These are phyloP conservation scores for Campylomormyrus tamandua DNA, from an alignment of 2,113 vertebrate species.

Conservation along the genomic window DNA sequence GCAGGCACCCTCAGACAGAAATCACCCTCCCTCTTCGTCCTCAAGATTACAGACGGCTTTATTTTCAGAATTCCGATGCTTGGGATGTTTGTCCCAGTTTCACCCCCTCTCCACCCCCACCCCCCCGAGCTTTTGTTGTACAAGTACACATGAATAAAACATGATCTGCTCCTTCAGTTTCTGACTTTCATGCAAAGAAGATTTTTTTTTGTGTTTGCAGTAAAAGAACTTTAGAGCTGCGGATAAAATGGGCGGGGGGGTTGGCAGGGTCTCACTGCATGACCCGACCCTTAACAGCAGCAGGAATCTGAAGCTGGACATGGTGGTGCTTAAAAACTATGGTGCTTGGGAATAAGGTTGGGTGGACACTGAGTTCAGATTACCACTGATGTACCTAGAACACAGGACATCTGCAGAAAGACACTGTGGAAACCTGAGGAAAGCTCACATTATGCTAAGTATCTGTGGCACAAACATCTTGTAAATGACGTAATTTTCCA, in stretches of 20 bases:
- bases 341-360: not conserved
- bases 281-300: not conserved
- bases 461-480: not conserved
- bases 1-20: not conserved
- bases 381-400: not conserved
- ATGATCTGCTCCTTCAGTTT: slow-evolving; percentile 14
- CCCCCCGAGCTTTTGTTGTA: not conserved
- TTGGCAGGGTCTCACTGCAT: not conserved
- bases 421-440: not conserved
- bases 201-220: slow-evolving; percentile 16
- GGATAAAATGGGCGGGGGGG: not conserved
- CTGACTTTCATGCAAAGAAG: slow-evolving; percentile 13
- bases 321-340: not conserved
- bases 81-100: not conserved
- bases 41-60: not conserved
- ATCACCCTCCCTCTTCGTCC: not conserved
- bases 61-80: not conserved
- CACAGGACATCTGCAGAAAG: not conserved
- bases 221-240: slow-evolving; percentile 5
- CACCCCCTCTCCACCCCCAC: not conserved
- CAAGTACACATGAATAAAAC: slow-evolving; percentile 24
- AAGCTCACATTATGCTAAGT: not conserved
- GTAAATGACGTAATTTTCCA: not conserved
- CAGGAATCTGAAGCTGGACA: not conserved
- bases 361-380: not conserved